Evolutionary conservation across 2,888 invertebrate species (phyloP).

Genomic region (Oligia latruncula): DNA sequence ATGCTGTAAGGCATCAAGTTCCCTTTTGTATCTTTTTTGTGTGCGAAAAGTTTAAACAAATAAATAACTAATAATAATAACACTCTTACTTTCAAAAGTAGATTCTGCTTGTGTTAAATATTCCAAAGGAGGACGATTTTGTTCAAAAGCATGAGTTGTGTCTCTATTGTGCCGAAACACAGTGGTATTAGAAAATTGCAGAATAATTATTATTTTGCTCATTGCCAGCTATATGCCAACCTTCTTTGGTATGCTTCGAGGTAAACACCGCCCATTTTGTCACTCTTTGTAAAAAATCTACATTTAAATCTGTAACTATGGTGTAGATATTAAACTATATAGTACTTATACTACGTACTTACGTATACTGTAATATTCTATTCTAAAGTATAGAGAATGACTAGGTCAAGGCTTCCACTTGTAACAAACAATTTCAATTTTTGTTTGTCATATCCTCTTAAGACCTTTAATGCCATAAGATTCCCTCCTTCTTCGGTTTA

Average conservation of each 20-base stretch:
- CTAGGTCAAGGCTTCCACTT: conserved; percentile 32
- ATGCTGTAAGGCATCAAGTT: background rate
- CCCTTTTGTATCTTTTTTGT: background rate
- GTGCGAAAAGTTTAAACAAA: background rate
- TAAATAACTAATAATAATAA: background rate
- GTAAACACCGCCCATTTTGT: background rate
- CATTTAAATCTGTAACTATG: background rate
- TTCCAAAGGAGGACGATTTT: background rate
- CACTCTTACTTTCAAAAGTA: background rate
- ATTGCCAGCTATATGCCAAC: background rate
- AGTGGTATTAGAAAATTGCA: background rate
- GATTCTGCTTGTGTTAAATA: background rate
- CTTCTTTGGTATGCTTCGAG: background rate
- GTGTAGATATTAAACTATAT: background rate
- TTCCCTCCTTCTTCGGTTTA: background rate
- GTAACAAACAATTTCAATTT: background rate
- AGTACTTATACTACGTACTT: too few species aligned
- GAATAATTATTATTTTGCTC: background rate
- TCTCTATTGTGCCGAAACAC: background rate
- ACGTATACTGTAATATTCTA: background rate
- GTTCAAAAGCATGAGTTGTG: background rate
- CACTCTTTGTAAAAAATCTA: background rate
- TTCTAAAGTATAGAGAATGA: background rate
- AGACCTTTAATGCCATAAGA: background rate
- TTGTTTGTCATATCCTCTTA: background rate